These are phyloP conservation scores for Scotopteryx bipunctaria DNA, from an alignment of 2,888 invertebrate genomes.

Conservation along the genomic window DNA sequence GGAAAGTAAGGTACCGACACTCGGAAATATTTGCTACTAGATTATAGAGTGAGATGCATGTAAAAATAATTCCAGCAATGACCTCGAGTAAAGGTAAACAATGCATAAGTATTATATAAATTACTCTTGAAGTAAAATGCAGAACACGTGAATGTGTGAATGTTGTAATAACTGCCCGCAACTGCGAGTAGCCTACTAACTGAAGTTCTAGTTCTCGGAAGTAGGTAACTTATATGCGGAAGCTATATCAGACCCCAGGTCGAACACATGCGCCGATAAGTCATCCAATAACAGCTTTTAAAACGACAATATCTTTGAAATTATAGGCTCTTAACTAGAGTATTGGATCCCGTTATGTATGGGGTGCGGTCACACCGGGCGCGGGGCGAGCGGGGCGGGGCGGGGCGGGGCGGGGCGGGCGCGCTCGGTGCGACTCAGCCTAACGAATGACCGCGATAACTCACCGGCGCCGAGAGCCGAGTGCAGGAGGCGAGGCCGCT, in stretches of 20 bases:
- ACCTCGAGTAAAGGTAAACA: too few relatives aligned
- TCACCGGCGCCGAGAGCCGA: constrained; percentile 28
- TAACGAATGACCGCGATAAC: constrained; percentile 42
- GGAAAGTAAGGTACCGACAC: too few relatives aligned
- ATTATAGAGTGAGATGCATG: too few relatives aligned
- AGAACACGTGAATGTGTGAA: neutral
- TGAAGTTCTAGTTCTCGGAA: constrained; percentile 1
- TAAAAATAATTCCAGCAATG: too few relatives aligned
- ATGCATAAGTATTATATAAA: too few relatives aligned
- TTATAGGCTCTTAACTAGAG: constrained; percentile 34
- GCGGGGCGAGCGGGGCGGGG: neutral
- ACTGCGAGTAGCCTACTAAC: neutral
- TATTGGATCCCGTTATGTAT: constrained; percentile 30
- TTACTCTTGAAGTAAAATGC: too few relatives aligned
- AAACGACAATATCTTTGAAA: constrained; percentile 35
- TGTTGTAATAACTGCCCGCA: neutral
- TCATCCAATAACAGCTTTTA: constrained; percentile 30
- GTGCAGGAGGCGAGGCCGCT: constrained; percentile 19
- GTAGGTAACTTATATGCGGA: constrained; percentile 1
- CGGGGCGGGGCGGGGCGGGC: neutral
- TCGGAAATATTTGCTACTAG: too few relatives aligned
- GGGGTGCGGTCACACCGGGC: constrained; percentile 11
- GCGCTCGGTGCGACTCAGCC: constrained; percentile 26
- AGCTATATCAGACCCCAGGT: neutral
- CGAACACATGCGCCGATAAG: constrained; percentile 21